Evolutionary conservation across 2,113 vertebrate genomes (phyloP).

Genomic region (Sisor rabdophorus): DNA sequence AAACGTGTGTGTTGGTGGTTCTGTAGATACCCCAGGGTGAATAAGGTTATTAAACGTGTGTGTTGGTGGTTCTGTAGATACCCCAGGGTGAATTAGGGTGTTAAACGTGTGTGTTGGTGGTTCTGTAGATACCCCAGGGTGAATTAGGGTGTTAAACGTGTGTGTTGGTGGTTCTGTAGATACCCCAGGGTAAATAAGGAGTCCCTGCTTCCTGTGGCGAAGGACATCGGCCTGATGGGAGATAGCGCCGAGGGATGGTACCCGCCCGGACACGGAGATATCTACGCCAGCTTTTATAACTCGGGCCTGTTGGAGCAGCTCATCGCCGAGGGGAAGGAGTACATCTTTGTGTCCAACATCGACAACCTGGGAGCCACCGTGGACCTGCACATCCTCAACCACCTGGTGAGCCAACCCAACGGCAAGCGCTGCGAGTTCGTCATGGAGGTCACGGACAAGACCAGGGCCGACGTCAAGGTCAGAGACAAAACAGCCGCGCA

Average conservation of each 20-base stretch:
- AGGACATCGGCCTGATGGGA: constrained; percentile 77
- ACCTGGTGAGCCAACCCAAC: constrained; percentile 82
- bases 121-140: no score
- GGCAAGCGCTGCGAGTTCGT: constrained; percentile 86
- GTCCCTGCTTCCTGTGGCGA: constrained; percentile 82
- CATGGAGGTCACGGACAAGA: constrained; percentile 92
- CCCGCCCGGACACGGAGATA: constrained; percentile 85
- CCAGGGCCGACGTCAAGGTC: constrained; percentile 87
- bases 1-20: no score
- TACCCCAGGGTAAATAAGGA: constrained; percentile 89
- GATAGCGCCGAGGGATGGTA: constrained; percentile 85
- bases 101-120: no score
- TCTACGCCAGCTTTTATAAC: constrained; percentile 84
- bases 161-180: constrained; percentile 54
- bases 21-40: no score
- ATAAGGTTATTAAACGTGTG: no score
- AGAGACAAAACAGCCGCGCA: constrained; percentile 23
- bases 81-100: no score
- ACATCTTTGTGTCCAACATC: constrained; percentile 90
- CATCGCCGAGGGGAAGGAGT: constrained; percentile 81
- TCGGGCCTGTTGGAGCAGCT: constrained; percentile 82
- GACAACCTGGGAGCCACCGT: constrained; percentile 89
- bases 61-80: no score
- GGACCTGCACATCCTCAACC: constrained; percentile 85
- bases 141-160: no score